A percentile compares a stretch with the other conserved stretches of the same genome.
These are phyloP conservation scores for Euclidia mi DNA, from an alignment of 2,888 invertebrate species.

Conservation along the genomic window DNA sequence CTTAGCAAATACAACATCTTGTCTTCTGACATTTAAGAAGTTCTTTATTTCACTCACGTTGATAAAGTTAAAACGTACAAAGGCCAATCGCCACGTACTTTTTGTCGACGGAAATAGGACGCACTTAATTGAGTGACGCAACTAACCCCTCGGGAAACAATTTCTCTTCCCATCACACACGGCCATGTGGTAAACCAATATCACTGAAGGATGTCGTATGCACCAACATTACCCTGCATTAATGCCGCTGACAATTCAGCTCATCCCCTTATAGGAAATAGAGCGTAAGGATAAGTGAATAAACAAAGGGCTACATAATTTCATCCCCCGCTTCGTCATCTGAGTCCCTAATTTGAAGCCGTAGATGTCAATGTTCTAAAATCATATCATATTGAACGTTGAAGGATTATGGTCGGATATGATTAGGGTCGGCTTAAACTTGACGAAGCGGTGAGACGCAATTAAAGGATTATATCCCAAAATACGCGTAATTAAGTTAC, in stretches of 20 bases:
- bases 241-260: slow-evolving; percentile 4
- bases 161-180: no score
- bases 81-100: no score
- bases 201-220: neutral
- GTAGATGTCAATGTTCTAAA: slow-evolving; percentile 17
- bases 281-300: slow-evolving; percentile 18
- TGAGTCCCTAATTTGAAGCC: slow-evolving; percentile 17
- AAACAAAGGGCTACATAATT: slow-evolving; percentile 15
- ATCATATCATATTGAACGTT: slow-evolving; percentile 13
- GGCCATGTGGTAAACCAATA: no score
- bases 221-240: neutral
- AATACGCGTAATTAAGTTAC: no score
- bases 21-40: no score
- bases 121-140: no score
- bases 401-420: no score
- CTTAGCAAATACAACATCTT: no score
- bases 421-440: neutral
- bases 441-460: neutral
- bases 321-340: slow-evolving; percentile 10
- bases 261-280: slow-evolving; percentile 12
- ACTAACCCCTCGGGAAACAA: no score
- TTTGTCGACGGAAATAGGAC: no score
- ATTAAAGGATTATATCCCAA: neutral
- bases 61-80: no score
- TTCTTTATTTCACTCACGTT: no score